phyloP scores from a whole-genome alignment of 2,888 invertebrate genomes.

The Eretmocerus hayati region DNA sequence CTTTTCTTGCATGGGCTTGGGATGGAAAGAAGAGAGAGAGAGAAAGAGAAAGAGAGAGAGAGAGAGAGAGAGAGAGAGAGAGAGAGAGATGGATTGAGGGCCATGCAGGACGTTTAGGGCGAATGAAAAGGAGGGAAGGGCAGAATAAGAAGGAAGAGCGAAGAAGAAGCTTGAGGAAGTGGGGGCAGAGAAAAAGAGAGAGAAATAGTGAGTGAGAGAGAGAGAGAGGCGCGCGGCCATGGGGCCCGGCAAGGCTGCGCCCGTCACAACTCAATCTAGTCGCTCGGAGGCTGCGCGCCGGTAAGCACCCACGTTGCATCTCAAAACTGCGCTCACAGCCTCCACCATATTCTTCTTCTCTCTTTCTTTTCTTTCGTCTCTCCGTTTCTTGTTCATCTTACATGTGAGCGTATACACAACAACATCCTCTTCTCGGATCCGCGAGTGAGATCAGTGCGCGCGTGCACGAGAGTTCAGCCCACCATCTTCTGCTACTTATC shows the following conservation, averaged over 20 bases:
- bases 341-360: no score
- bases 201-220: not conserved
- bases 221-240: not conserved
- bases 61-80: conserved; percentile 1
- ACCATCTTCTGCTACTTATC: no score
- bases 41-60: not conserved
- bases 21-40: not conserved
- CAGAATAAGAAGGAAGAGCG: not conserved
- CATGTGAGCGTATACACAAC: no score
- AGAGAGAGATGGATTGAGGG: not conserved
- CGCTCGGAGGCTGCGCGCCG: conserved; percentile 38
- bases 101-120: no score
- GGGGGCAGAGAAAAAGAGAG: not conserved
- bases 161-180: not conserved
- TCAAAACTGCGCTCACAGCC: not conserved
- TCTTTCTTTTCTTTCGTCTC: no score
- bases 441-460: no score
- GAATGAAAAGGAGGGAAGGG: not conserved
- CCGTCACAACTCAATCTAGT: conserved; percentile 48
- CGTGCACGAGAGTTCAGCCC: no score
- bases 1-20: no score
- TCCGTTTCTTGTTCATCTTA: no score
- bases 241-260: conserved; percentile 27
- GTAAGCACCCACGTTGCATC: conserved; percentile 14
- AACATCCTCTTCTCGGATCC: no score